Evolutionary conservation across 2,113 vertebrate genomes (phyloP), one percentile per base, ranked within the genome.

Genomic region (Mixornis gularis): DNA sequence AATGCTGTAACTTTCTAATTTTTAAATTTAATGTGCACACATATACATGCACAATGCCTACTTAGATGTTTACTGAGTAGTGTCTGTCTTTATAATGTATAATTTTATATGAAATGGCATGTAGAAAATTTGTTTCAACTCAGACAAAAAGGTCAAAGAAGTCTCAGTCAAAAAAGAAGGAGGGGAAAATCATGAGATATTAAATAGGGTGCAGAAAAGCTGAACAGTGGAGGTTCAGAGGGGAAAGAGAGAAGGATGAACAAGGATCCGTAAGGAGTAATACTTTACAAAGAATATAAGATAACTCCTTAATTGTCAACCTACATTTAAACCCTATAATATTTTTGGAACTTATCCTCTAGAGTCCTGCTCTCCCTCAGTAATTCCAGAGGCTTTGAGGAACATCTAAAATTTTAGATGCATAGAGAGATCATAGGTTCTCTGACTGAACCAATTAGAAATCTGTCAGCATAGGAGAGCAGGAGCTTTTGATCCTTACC

Each of bases 161-260:
- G 7, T 12, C 20, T 49, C 2, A 58, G 77, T 46, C 5, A 62
- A 74, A 86, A 83, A 71, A 65, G 4, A 17, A 36, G 1, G 4
- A 2, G 11, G 10, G 3, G 5, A 2, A 16, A 59, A 34, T 63
- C 5, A 20, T 17, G 22, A 73, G 40, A 49, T 0, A 0, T 46
- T 24, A 66, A 80, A 11, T 40, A 53, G 8, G 11, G 24, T 19
- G 29, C 14, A 81, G 32, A 72, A 92, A 12, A 66, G 9, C 25
- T 77, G n/a, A 86, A 14, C 20, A 77, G 36, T 60, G n/a, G 32
- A 85, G 40, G 8, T 4, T n/a, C n/a, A n/a, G n/a, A 36, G 30
- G 21, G 17, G 17, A 65, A 59, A 46, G 3, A 17, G 25, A 64
- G 18, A 5, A 60, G 16, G 17, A 74, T 0, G 4, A 83, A 64